Evolutionary conservation across 2,113 vertebrate species (phyloP).

Genomic region (Lophius piscatorius): DNA sequence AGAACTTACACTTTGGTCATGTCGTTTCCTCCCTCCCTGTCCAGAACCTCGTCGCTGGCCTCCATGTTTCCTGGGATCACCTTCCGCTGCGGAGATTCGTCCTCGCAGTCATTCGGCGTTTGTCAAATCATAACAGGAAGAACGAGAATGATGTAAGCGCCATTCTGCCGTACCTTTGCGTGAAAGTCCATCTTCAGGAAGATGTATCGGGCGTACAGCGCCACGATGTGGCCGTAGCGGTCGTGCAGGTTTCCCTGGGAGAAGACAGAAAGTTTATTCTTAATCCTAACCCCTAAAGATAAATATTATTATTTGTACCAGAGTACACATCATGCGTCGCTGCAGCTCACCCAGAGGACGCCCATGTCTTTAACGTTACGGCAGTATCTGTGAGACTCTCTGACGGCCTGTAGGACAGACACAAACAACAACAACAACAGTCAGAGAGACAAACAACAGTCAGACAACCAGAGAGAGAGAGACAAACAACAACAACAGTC

Average conservation of each 20-base stretch:
- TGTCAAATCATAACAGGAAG: accelerated
- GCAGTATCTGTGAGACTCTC: slow-evolving; percentile 57
- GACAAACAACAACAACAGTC: no score
- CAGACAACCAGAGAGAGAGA: not conserved
- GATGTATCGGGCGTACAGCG: slow-evolving; percentile 90
- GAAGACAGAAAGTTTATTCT: not conserved
- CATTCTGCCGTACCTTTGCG: slow-evolving; percentile 81
- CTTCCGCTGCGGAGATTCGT: slow-evolving; percentile 64
- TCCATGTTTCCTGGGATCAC: slow-evolving; percentile 89
- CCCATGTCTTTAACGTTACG: slow-evolving; percentile 69
- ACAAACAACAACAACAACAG: not conserved
- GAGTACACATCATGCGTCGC: no score
- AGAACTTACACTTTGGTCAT: slow-evolving; percentile 89
- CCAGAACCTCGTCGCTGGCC: slow-evolving; percentile 88
- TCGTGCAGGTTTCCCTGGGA: slow-evolving; percentile 90
- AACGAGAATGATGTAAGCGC: not conserved
- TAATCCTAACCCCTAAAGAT: no score
- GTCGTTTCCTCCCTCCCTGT: slow-evolving; percentile 87
- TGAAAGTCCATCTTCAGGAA: slow-evolving; percentile 97
- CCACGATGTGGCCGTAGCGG: slow-evolving; percentile 93
- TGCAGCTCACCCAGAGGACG: slow-evolving; percentile 67
- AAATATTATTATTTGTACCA: no score
- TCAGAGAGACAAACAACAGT: no score
- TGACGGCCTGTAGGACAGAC: slow-evolving; percentile 36
- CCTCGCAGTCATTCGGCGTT: not conserved